Conservation (phyloP, 2,888 invertebrate genomes). For the Drosophila histrio region DNA sequence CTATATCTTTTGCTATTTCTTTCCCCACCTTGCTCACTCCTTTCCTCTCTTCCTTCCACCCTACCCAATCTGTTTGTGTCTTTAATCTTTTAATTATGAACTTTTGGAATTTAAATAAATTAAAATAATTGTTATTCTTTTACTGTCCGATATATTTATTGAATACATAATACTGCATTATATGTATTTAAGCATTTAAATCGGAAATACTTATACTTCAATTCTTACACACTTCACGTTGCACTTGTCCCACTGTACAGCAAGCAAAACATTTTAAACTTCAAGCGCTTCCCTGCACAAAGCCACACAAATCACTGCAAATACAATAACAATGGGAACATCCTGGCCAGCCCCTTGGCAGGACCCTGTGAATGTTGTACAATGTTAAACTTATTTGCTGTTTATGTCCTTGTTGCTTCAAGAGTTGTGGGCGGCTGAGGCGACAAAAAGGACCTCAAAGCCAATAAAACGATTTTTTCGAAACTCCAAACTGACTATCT, state of each 20-base stretch:
- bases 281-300: conserved; percentile 49
- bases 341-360: conserved; percentile 46
- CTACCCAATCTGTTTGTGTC: no score
- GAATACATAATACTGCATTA: no score
- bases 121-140: background rate
- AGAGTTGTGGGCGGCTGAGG: conserved; percentile 56
- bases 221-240: background rate
- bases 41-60: no score
- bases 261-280: conserved; percentile 64
- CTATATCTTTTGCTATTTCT: background rate
- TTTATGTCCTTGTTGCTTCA: conserved; percentile 67
- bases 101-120: no score
- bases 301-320: conserved; percentile 73
- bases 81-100: no score
- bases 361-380: conserved; percentile 46
- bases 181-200: no score
- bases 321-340: conserved; percentile 65
- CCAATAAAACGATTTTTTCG: conserved; percentile 83
- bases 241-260: conserved; percentile 44
- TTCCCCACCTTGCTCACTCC: no score
- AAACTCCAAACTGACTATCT: conserved; percentile 33
- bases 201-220: background rate
- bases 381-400: conserved; percentile 78
- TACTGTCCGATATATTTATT: no score
- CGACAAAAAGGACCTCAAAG: conserved; percentile 80